Conservation (phyloP, 2,888 invertebrate species). For the Ischnura elegans region DNA sequence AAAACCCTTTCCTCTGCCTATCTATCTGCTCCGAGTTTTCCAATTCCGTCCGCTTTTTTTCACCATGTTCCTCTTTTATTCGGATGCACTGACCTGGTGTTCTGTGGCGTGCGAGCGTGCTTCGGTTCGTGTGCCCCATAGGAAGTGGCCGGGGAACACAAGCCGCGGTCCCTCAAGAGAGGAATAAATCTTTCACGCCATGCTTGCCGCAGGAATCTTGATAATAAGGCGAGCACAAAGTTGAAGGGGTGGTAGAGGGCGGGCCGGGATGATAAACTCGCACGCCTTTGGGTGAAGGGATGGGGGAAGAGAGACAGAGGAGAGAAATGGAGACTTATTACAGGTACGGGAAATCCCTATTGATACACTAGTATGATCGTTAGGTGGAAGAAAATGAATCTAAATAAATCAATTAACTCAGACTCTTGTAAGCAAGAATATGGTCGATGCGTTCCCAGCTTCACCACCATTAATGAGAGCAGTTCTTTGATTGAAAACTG, state of each 20-base stretch:
- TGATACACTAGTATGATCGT: no score
- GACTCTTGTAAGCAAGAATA: no score
- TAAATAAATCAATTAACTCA: no score
- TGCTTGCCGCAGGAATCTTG: slow-evolving; percentile 40
- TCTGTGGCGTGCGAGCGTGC: slow-evolving; percentile 17
- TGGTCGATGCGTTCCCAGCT: no score
- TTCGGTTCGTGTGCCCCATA: not conserved
- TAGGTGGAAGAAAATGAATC: no score
- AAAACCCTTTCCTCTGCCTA: not conserved
- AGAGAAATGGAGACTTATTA: no score
- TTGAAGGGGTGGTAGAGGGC: not conserved
- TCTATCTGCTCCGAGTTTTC: not conserved
- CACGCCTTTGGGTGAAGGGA: not conserved
- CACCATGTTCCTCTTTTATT: slow-evolving; percentile 52
- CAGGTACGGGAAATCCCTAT: no score
- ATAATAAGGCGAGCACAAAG: not conserved
- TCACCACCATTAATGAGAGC: no score
- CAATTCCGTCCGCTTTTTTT: not conserved
- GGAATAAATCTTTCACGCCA: slow-evolving; percentile 54
- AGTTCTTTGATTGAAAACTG: no score
- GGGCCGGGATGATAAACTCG: slow-evolving; percentile 52
- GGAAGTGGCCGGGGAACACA: not conserved
- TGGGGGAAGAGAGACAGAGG: not conserved
- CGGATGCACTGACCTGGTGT: slow-evolving; percentile 59
- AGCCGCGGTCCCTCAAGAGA: slow-evolving; percentile 31